Evolutionary conservation across 2,113 vertebrate species (phyloP), one percentile per base, ranked within the genome.

Genomic region (Chaetodon trifascialis): DNA sequence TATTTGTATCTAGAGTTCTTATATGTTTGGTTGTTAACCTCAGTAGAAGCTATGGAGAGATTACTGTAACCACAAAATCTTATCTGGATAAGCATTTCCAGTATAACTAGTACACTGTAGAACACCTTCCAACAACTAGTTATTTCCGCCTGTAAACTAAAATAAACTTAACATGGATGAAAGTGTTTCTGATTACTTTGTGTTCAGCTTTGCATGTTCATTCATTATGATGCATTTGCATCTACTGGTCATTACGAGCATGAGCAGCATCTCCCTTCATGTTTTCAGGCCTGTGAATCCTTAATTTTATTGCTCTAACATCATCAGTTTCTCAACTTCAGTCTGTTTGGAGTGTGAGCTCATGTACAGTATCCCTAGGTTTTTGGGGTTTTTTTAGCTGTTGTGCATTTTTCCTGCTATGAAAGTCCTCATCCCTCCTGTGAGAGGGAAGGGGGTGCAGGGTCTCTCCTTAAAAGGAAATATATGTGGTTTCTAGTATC

Each of bases 401-500:
- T 46, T 30, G 3, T 64, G 62, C 21, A 63, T 59, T 77, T 40
- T 10, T 21, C n/a, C 49, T 44, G 11, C 42, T 23, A 16, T 80
- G 73, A 69, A 60, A 47, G 67, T 60, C 62, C 8, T 75, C 36
- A 56, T 75, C 76, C 59, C 49, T 23, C 23, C 58, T 58, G 38
- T 23, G 82, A 63, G 64, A 79, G 84, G 81, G 62, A 25, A 30
- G 30, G 58, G 38, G 23, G 68, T 44, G 9, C 21, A 40, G 34
- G 44, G 54, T 14, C 54, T 84, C 85, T 71, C 94, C 94, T 93
- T 94, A 90, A 92, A 94, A 93, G 94, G 94, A 87, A 87, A 91
- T 84, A 84, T 89, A 93, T 93, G 89, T 86, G 38, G 73, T 63
- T 90, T 80, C 60, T 56, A 11, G 47, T n/a, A 56, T 73, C 52